Conservation (phyloP, 2,888 invertebrate genomes). For the Panopea generosa region DNA sequence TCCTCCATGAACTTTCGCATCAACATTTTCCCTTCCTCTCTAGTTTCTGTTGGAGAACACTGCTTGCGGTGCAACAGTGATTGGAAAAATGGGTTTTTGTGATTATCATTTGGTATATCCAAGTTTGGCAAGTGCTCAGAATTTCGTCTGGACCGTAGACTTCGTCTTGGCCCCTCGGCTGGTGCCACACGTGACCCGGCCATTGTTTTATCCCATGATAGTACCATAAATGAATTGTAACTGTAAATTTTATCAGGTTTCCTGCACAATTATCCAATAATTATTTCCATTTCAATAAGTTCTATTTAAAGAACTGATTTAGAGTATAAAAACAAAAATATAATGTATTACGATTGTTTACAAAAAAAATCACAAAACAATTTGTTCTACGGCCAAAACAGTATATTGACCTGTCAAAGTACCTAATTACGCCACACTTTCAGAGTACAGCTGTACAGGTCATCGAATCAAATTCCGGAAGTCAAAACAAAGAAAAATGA, state of each 20-base stretch:
- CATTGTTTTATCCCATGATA: neutral
- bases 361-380: no score
- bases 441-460: no score
- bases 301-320: no score
- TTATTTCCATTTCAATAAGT: no score
- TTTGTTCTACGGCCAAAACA: no score
- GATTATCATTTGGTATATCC: slow-evolving; percentile 35
- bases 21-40: slow-evolving; percentile 63
- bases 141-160: slow-evolving; percentile 24
- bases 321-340: no score
- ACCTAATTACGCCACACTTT: no score
- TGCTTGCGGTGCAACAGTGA: neutral
- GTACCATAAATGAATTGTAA: neutral
- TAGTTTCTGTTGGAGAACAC: slow-evolving; percentile 45
- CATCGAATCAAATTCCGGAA: no score
- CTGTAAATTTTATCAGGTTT: neutral
- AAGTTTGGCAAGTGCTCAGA: slow-evolving; percentile 37
- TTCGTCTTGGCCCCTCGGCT: neutral
- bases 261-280: neutral
- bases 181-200: neutral
- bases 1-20: slow-evolving; percentile 55
- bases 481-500: no score
- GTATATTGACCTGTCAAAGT: no score
- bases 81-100: slow-evolving; percentile 21
- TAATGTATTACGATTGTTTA: no score